These are phyloP conservation scores for Grammomys surdaster DNA, from an alignment of 2,113 vertebrate genomes.

Conservation along the genomic window DNA sequence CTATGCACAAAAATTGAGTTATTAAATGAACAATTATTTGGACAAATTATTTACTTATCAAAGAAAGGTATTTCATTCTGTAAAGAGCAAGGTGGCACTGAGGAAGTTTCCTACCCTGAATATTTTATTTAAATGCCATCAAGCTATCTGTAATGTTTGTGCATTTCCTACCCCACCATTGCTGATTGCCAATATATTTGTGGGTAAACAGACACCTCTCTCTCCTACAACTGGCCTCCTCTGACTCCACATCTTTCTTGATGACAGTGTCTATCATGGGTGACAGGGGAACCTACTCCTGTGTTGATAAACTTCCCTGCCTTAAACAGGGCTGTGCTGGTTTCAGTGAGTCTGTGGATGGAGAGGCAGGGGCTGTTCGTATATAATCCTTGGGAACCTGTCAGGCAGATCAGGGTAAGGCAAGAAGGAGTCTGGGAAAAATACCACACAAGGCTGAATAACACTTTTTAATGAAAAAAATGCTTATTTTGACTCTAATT, in stretches of 20 bases:
- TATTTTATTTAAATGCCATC: constrained; percentile 82
- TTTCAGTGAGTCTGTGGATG: constrained; percentile 26
- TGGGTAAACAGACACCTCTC: constrained; percentile 64
- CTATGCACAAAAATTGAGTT: constrained; percentile 71
- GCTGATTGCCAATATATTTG: constrained; percentile 66
- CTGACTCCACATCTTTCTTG: constrained; percentile 20
- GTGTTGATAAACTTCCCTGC: not conserved
- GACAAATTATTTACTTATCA: constrained; percentile 76
- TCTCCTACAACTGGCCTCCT: constrained; percentile 46
- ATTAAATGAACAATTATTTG: constrained; percentile 76
- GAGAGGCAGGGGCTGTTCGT: constrained; percentile 24
- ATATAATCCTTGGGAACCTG: constrained; percentile 24
- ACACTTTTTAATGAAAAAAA: constrained; percentile 81
- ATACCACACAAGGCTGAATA: constrained; percentile 65
- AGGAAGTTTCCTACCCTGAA: constrained; percentile 71
- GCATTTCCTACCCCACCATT: constrained; percentile 62
- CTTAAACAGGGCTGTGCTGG: not conserved
- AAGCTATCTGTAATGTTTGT: constrained; percentile 77
- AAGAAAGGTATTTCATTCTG: constrained; percentile 60
- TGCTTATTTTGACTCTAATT: constrained; percentile 80
- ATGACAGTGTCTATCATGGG: not conserved
- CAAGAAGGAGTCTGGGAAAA: constrained; percentile 63
- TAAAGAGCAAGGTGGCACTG: constrained; percentile 58
- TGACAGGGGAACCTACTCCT: constrained; percentile 39
- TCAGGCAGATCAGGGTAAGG: constrained; percentile 43